A percentile compares a stretch with the other conserved stretches of the same genome.
Conservation (phyloP, 2,888 invertebrate species). For the Punctoribates punctum region DNA sequence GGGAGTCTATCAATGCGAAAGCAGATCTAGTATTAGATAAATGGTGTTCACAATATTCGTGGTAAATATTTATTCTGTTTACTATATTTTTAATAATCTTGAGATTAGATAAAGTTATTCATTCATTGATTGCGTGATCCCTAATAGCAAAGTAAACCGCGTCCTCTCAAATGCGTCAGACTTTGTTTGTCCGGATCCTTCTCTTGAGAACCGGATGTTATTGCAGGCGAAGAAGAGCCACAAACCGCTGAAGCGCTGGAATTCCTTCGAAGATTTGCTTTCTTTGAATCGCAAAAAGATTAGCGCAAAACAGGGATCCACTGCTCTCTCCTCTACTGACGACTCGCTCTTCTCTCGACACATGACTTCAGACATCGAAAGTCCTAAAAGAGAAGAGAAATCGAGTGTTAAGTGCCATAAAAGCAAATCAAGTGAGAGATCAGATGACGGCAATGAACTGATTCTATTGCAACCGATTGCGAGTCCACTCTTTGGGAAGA, state of each 20-base stretch:
- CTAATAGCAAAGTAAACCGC: slow-evolving; percentile 13
- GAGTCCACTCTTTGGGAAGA: not conserved
- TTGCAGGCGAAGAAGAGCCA: not conserved
- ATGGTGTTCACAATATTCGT: slow-evolving; percentile 5
- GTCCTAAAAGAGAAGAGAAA: too few relatives aligned
- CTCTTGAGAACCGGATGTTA: not conserved
- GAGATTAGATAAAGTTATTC: not conserved
- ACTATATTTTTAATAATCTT: not conserved
- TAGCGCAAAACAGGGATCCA: not conserved
- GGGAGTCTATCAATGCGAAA: not conserved
- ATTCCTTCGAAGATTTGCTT: slow-evolving; percentile 19
- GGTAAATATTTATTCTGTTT: slow-evolving; percentile 1
- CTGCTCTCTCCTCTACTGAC: not conserved
- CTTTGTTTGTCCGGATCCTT: not conserved
- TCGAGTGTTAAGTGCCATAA: not conserved
- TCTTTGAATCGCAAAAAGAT: not conserved
- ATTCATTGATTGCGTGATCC: not conserved
- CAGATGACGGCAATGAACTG: not conserved
- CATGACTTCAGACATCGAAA: too few relatives aligned
- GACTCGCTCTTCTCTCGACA: not conserved
- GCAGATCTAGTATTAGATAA: slow-evolving; percentile 14
- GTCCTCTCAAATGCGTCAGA: slow-evolving; percentile 8
- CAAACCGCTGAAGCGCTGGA: slow-evolving; percentile 19
- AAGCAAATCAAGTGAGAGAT: too few relatives aligned
- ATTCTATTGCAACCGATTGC: not conserved